Conservation (phyloP, 35 echinoderm and acorn worm genomes). For the Patiria miniata region DNA sequence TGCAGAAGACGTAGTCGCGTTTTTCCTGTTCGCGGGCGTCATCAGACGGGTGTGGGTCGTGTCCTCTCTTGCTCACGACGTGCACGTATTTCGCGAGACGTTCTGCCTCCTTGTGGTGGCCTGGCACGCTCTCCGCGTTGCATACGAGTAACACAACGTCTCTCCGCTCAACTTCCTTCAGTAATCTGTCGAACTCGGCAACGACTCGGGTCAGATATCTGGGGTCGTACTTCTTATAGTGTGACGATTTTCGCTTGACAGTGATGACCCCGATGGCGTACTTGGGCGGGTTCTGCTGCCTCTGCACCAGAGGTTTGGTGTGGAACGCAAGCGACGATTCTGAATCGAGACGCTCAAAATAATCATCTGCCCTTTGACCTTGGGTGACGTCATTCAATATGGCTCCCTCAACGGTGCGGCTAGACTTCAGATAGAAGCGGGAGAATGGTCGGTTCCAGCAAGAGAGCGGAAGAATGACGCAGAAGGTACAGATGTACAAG, state of each 20-base stretch:
- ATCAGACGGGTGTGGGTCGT: background rate
- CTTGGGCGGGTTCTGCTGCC: background rate
- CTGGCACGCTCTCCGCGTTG: constrained; percentile 13
- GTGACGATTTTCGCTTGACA: background rate
- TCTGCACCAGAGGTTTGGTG: background rate
- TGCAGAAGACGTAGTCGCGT: constrained; percentile 44
- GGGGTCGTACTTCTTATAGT: background rate
- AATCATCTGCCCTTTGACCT: constrained; percentile 18
- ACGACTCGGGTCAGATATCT: constrained; percentile 34
- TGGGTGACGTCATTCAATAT: background rate
- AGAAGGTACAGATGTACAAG: constrained; percentile 21
- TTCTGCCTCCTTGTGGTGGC: background rate
- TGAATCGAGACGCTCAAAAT: background rate
- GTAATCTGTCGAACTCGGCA: constrained; percentile 25
- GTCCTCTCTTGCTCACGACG: background rate
- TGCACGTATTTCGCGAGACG: constrained; percentile 22
- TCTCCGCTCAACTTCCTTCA: background rate
- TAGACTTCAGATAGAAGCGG: constrained; percentile 20
- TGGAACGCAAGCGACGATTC: background rate
- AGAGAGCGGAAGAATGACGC: constrained; percentile 7
- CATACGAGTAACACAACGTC: constrained; percentile 30
- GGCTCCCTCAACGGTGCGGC: constrained; percentile 2
- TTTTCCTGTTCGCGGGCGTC: constrained; percentile 32
- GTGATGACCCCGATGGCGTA: constrained; percentile 41
- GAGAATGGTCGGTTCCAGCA: constrained; percentile 46